Evolutionary conservation across 2,888 invertebrate species (phyloP).

Genomic region (Acanthococcus lagerstroemiae): DNA sequence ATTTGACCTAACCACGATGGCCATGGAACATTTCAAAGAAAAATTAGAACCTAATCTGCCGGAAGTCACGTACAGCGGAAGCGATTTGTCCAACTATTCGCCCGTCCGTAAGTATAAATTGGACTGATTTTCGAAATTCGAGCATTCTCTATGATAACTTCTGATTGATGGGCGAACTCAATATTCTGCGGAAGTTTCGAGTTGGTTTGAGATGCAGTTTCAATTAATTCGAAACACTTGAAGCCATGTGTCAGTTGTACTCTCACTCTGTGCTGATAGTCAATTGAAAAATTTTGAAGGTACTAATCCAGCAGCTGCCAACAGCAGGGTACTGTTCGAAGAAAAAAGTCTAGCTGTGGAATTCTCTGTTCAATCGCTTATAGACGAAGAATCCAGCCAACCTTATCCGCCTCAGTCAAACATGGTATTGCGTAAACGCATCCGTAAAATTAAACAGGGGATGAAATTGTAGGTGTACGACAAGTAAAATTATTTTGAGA

Average conservation of each 20-base stretch:
- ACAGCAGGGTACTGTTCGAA: neutral
- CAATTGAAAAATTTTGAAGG: neutral
- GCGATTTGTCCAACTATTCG: slow-evolving; percentile 48
- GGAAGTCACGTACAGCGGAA: slow-evolving; percentile 76
- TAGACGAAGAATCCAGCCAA: slow-evolving; percentile 58
- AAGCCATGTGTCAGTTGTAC: no score
- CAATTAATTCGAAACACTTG: no score
- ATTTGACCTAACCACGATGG: slow-evolving; percentile 91
- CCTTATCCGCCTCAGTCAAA: slow-evolving; percentile 55
- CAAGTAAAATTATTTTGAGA: neutral
- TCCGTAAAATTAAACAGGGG: slow-evolving; percentile 77
- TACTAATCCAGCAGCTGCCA: neutral
- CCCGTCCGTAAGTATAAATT: slow-evolving; percentile 3
- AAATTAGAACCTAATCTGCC: slow-evolving; percentile 81
- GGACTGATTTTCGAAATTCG: neutral
- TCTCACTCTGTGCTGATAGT: no score
- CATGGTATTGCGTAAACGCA: slow-evolving; percentile 74
- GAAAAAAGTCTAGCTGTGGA: slow-evolving; percentile 8
- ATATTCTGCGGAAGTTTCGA: no score
- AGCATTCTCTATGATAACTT: neutral
- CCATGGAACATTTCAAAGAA: slow-evolving; percentile 95
- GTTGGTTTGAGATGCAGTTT: no score
- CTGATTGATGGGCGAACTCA: no score
- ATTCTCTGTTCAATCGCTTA: slow-evolving; percentile 2
- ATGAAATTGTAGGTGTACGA: slow-evolving; percentile 56